Conservation (phyloP, 2,797 vertebrate species). For the Phoeniculus purpureus region DNA sequence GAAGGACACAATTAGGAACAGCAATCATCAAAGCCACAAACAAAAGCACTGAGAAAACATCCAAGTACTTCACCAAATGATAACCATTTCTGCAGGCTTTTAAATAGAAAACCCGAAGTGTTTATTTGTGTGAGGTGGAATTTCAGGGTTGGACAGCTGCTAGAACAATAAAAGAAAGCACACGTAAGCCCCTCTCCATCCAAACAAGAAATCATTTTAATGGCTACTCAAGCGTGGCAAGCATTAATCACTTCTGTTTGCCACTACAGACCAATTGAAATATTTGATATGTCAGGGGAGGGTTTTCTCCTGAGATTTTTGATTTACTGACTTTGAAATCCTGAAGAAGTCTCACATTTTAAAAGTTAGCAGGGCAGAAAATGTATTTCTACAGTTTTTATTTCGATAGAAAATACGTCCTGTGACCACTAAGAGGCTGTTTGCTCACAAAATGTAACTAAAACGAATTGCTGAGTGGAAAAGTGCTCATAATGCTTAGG, state of each 20-base stretch:
- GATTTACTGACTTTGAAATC: background rate
- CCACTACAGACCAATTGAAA: background rate
- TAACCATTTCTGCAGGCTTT: background rate
- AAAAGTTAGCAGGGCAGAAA: background rate
- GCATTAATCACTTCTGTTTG: background rate
- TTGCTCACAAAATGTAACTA: background rate
- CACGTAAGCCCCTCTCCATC: background rate
- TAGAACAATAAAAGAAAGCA: conserved; percentile 7
- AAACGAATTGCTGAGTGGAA: background rate
- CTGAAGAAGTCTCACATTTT: background rate
- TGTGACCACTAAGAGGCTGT: background rate
- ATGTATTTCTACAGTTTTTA: background rate
- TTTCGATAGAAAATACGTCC: background rate
- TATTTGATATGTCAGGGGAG: background rate
- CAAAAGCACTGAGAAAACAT: background rate
- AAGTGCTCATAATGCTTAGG: background rate
- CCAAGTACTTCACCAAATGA: background rate
- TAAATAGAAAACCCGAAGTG: background rate
- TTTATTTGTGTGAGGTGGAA: background rate
- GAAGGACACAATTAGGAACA: background rate
- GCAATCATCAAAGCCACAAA: background rate
- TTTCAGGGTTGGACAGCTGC: background rate
- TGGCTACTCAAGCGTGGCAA: background rate
- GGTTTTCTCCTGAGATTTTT: background rate
- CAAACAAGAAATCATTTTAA: conserved; percentile 16